Percentiles rank a stretch among this genome's conserved stretches.
phyloP scores from a whole-genome alignment of 2,797 vertebrate genomes.

The Mycteria americana region DNA sequence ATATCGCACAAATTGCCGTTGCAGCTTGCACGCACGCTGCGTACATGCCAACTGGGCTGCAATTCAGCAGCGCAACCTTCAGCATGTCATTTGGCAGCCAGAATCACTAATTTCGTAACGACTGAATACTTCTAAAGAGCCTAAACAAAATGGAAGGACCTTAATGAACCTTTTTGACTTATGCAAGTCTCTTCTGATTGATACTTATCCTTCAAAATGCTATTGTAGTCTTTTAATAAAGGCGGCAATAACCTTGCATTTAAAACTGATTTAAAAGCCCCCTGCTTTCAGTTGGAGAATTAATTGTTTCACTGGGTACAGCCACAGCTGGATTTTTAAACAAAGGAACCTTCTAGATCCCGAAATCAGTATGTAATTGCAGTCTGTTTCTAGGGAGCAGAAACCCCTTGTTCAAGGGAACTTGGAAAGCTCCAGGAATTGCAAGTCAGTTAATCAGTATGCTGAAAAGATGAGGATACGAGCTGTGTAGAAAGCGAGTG shows the following conservation, averaged over 20 bases:
- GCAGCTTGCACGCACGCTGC: not conserved
- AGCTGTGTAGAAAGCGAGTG: not conserved
- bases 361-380: not conserved
- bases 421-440: not conserved
- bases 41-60: conserved; percentile 59
- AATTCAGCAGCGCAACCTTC: conserved; percentile 47
- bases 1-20: not conserved
- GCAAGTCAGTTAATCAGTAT: not conserved
- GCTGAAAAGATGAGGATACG: not conserved
- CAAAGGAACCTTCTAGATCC: not conserved
- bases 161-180: conserved; percentile 66
- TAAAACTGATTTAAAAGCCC: not conserved
- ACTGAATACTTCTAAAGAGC: conserved; percentile 45
- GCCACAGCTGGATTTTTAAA: conserved; percentile 13
- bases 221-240: conserved; percentile 24
- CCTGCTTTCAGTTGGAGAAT: not conserved
- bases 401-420: not conserved
- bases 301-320: conserved; percentile 14
- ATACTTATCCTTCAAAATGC: conserved; percentile 46
- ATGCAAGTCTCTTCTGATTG: conserved; percentile 32
- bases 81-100: conserved; percentile 66
- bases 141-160: conserved; percentile 56
- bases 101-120: conserved; percentile 62
- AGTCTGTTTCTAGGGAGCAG: not conserved
- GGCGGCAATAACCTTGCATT: not conserved